Percentiles rank a stretch among this genome's conserved stretches.
These are phyloP conservation scores for Microtus ochrogaster DNA, from an alignment of 2,113 vertebrate species.

Conservation along the genomic window DNA sequence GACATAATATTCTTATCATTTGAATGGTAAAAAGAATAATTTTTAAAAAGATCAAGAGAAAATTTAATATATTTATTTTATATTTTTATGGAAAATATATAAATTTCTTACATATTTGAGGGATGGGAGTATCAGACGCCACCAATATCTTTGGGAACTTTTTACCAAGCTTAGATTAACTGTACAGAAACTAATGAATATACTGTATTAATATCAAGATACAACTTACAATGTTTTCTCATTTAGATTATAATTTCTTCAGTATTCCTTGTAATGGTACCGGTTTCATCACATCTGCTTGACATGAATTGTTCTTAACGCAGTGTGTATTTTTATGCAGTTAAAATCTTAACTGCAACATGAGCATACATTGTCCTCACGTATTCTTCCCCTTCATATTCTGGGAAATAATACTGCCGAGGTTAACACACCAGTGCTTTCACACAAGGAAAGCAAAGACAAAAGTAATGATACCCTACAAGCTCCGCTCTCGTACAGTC, in stretches of 20 bases:
- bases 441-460: constrained; percentile 5
- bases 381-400: neutral
- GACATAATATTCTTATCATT: neutral
- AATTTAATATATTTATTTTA: neutral
- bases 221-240: neutral
- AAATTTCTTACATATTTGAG: neutral
- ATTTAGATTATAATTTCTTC: neutral
- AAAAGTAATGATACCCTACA: neutral
- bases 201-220: constrained; percentile 16
- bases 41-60: constrained; percentile 13
- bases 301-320: neutral
- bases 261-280: neutral
- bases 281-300: neutral
- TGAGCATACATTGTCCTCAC: neutral
- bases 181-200: neutral
- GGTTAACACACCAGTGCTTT: constrained; percentile 5
- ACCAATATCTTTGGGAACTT: neutral
- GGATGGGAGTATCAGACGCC: neutral
- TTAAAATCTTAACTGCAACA: neutral
- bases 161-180: constrained; percentile 16
- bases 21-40: neutral
- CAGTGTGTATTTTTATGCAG: neutral
- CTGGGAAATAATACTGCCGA: neutral
- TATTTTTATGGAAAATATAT: neutral
- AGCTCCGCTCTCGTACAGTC: neutral